phyloP scores from a whole-genome alignment of 2,113 vertebrate genomes.

The Cygnus buccinator region DNA sequence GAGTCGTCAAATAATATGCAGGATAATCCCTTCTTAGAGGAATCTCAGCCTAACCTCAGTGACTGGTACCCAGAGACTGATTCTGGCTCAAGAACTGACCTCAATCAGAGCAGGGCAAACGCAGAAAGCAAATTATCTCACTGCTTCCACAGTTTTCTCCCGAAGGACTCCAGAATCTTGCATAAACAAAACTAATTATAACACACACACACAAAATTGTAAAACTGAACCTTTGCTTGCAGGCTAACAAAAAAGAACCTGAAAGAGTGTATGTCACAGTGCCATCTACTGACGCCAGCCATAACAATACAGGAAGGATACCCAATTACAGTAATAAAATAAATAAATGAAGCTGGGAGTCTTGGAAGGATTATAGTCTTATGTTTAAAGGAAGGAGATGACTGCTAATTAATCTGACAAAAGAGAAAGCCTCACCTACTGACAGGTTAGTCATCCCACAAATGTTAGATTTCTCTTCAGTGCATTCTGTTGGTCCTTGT shows the following conservation, averaged over 20 bases:
- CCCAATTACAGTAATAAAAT: not conserved
- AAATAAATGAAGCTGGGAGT: constrained; percentile 18
- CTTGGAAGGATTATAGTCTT: constrained; percentile 10
- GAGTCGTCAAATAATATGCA: not conserved
- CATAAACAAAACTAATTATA: constrained; percentile 74
- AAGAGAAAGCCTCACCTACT: constrained; percentile 32
- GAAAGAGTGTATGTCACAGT: constrained; percentile 64
- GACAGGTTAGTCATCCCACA: constrained; percentile 10
- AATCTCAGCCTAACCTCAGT: constrained; percentile 38
- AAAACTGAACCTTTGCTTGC: constrained; percentile 4
- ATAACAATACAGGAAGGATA: not conserved
- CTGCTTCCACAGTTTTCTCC: constrained; percentile 64
- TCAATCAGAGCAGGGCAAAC: constrained; percentile 57
- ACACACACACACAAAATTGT: not conserved
- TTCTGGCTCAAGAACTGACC: constrained; percentile 63
- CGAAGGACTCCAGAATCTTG: constrained; percentile 57
- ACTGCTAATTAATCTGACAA: constrained; percentile 38
- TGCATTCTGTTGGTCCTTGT: not conserved
- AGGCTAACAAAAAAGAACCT: constrained; percentile 26
- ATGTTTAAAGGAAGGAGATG: constrained; percentile 19
- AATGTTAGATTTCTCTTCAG: not conserved
- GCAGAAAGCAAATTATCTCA: constrained; percentile 62
- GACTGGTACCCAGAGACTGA: constrained; percentile 52
- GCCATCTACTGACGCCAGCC: constrained; percentile 67
- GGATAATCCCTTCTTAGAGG: constrained; percentile 48